Evolutionary conservation across 2,113 vertebrate genomes (phyloP), one percentile per base, ranked within the genome.

Genomic region (Tachysurus vachellii): DNA sequence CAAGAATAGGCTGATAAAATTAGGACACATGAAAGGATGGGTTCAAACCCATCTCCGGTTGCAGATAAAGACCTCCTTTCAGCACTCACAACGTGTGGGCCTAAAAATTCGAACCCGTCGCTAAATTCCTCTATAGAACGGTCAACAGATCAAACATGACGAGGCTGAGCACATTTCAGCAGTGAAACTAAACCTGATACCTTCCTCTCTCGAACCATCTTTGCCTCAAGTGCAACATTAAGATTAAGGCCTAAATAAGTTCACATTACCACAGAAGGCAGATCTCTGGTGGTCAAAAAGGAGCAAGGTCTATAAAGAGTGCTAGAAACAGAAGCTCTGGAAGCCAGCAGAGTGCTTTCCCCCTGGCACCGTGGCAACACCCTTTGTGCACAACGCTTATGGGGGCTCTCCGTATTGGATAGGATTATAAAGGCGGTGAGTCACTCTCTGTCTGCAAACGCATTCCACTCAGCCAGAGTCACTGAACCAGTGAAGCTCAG

Each of bases 361-460:
- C 87, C 79, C 4, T 44, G 80, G 86, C 80, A 64, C 83, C 88
- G 89, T 91, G 91, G 91, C 66, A 88, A 93, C 93, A 88, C 85
- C 86, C 89, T 90, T 86, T 92, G 90, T 90, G 76, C 80, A 66
- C 76, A 82, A 86, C 10, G 84, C 73, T 57, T 77, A 70, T 13
- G n/a, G 90, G 76, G 88, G 83, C 75, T 89, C 42, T 28, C n/a
- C 44, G 83, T 68, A 89, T 90, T 85, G 89, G 90, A 82, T 59
- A 17, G 66, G 53, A 85, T 89, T 88, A 88, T 85, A 85, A 89
- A 86, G 88, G 81, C 80, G 3, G 61, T 87, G 91, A 89, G 85
- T 89, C 89, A 89, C 87, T 66, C 87, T 66, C 77, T 26, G 88
- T 70, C 59, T 88, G 70, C 89, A 86, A 79, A 28, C 28, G 68